These are phyloP conservation scores for Sesamia nonagrioides DNA, from an alignment of 1,140 invertebrate genomes.

Conservation along the genomic window DNA sequence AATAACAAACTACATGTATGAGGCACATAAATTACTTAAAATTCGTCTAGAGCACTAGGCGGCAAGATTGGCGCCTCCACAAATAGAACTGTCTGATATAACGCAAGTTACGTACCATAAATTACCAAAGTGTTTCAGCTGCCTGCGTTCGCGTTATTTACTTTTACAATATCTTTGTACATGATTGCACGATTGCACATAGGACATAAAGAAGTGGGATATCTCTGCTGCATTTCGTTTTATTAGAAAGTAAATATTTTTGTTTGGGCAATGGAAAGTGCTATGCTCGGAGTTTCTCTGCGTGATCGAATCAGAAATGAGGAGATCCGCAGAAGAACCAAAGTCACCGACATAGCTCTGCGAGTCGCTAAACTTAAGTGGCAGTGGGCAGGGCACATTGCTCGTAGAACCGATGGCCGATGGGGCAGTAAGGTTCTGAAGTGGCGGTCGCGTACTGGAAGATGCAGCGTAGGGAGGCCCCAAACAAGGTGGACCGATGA, in stretches of 20 bases:
- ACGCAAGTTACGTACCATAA: slow-evolving; percentile 3
- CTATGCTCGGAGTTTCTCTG: too few species aligned
- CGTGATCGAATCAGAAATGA: too few species aligned
- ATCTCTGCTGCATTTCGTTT: slow-evolving; percentile 22
- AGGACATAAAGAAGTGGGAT: slow-evolving; percentile 13
- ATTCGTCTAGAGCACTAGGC: slow-evolving; percentile 8
- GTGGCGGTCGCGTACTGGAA: too few species aligned
- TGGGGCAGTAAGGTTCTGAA: too few species aligned
- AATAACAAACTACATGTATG: slow-evolving; percentile 1
- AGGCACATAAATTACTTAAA: background rate
- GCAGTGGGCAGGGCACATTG: too few species aligned
- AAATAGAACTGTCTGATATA: slow-evolving; percentile 23
- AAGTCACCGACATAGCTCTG: too few species aligned
- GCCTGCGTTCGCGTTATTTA: slow-evolving; percentile 12
- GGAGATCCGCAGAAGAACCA: too few species aligned
- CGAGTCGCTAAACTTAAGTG: too few species aligned
- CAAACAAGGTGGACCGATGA: too few species aligned
- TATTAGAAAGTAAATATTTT: background rate
- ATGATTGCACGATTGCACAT: background rate
- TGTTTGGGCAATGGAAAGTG: too few species aligned
- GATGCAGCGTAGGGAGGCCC: too few species aligned
- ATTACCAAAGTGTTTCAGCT: slow-evolving; percentile 11
- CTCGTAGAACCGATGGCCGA: too few species aligned
- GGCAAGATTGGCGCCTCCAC: slow-evolving; percentile 1
- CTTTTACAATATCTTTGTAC: background rate